A percentile compares a stretch with the other conserved stretches of the same genome.
These are phyloP conservation scores for Hydrophis major DNA, from an alignment of 2,797 vertebrate genomes.

Conservation along the genomic window DNA sequence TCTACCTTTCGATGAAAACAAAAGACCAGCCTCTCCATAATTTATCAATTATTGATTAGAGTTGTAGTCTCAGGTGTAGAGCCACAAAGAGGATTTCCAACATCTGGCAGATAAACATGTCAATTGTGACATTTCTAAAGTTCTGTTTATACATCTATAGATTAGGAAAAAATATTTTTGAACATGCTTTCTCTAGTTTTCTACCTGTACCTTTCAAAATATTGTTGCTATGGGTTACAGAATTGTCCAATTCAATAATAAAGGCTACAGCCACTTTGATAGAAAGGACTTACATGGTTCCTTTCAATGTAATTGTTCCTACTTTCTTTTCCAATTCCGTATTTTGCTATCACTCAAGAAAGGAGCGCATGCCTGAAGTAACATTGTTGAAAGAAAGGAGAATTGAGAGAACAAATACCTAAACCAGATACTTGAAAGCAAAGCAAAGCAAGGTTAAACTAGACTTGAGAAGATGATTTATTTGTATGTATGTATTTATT, in stretches of 20 bases:
- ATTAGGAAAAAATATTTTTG: slow-evolving; percentile 42
- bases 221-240: slow-evolving; percentile 39
- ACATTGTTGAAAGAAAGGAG: background rate
- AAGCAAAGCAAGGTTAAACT: background rate
- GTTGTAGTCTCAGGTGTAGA: slow-evolving; percentile 75
- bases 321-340: background rate
- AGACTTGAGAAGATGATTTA: background rate
- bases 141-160: slow-evolving; percentile 65
- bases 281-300: background rate
- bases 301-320: background rate
- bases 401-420: background rate
- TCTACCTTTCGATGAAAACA: background rate
- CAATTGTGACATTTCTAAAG: slow-evolving; percentile 71
- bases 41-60: slow-evolving; percentile 79
- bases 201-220: slow-evolving; percentile 65
- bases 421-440: background rate
- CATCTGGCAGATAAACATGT: slow-evolving; percentile 67
- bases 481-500: too few species aligned
- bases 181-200: slow-evolving; percentile 61
- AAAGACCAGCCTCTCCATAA: slow-evolving; percentile 34
- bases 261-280: background rate
- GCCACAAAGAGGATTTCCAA: slow-evolving; percentile 74
- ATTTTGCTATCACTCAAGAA: background rate
- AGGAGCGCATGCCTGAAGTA: background rate
- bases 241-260: slow-evolving; percentile 54